Evolutionary conservation across 2,113 vertebrate genomes (phyloP), one percentile per base, ranked within the genome.

Genomic region (Petaurus breviceps): DNA sequence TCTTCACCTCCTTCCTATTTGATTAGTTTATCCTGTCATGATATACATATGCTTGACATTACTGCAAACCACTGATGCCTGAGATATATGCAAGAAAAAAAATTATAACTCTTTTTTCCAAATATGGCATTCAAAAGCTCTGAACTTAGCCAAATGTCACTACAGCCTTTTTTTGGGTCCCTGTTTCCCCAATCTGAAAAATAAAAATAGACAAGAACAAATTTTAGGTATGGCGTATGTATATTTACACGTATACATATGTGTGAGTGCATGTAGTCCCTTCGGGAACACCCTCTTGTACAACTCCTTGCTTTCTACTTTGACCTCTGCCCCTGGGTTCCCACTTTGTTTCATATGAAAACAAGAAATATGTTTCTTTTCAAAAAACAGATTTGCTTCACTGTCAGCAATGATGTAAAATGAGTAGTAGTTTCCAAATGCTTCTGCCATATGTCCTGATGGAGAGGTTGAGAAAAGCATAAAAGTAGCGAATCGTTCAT

Each of bases 101-200:
- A 92, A 37, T 3, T 0, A 0, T 57, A 1, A 3, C 46, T 95
- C 94, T 0, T 0, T 51, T 51, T 24, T 92, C 37, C 24, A 68
- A 28, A 84, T 61, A 1, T 2, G 19, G 7, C 0, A 0, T 22
- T 4, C n/a, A 1, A 1, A 57, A 94, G 28, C 37, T 14, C 49
- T 26, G 47, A 90, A 50, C 47, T 22, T 50, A 95, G 51, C 28
- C 5, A 6, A 54, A 0, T 54, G 53, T 77, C 51, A 90, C 31
- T n/a, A 23, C 0, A 96, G 22, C 7, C 22, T 96, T 92, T 93
- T 49, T 0, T 54, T 91, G 52, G 25, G 43, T 47, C 1, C 46
- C 49, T 90, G 3, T 47, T 90, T 90, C 2, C n/a, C 26, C 46
- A 28, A 25, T 47, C 47, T 50, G 89, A 90, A 50, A 50, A 90